Evolutionary conservation across 2,113 vertebrate species (phyloP), one percentile per base, ranked within the genome.

Genomic region (Calidris pygmaea): DNA sequence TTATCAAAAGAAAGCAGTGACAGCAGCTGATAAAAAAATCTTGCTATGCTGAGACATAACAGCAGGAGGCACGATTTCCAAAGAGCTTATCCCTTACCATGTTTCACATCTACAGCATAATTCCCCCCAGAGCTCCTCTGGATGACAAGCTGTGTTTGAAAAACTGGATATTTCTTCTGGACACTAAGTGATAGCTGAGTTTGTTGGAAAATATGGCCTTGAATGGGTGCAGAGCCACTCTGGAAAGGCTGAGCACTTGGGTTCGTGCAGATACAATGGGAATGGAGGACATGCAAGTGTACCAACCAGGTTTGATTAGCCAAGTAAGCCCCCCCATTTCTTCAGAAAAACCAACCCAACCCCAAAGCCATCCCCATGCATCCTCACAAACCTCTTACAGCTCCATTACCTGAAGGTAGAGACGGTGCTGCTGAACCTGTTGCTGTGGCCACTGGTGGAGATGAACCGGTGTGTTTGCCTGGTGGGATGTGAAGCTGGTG

Each of bases 391-490:
- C 10, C 62, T 19, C 35, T 10, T 58, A 16, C 67, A 74, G 55
- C 48, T 63, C 6, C 26, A 2, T 34, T 97, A 98, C 98, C 98
- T 99, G 98, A 97, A 99, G 97, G 93, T 98, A 98, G 95, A 98
- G 97, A 66, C 98, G 98, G 37, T 98, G 97, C 78, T 98, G 98
- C 76, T 98, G 98, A 3, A 97, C 95, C 85, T 98, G 98, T 78
- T 97, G 97, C 37, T 97, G 97, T 6, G 97, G 94, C 67, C 98
- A 98, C 90, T 98, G 97, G 12, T 97, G 55, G 43, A 98, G 93
- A 62, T 97, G 98, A 47, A 89, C 43, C 0, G 98, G 89, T 8
- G 98, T 87, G n/a, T 91, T 98, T 35, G 97, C 92, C 94, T 98
- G 98, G 72, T 98, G 98, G 12, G 96, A 65, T 14, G 97, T 78